Evolutionary conservation across 2,113 vertebrate species (phyloP).

Genomic region (Notarius lentiginosus): DNA sequence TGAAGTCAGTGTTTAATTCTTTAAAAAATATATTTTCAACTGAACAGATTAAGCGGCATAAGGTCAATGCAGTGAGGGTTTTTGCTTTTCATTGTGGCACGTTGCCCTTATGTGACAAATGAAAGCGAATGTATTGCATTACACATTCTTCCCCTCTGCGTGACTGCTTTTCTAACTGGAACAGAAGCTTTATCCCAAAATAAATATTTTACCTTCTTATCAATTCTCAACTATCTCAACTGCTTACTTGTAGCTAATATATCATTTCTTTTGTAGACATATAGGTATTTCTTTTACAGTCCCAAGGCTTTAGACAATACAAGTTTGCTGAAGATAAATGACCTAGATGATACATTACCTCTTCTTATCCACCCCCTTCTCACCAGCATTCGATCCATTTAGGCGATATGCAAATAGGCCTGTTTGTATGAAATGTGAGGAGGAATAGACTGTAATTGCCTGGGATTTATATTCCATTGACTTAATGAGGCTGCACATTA

Average conservation of each 20-base stretch:
- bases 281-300: not conserved
- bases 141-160: not conserved
- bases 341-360: conserved; percentile 35
- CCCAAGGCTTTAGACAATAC: not conserved
- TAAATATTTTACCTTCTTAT: not conserved
- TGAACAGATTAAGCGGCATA: not conserved
- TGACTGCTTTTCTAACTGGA: not conserved
- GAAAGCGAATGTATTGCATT: not conserved
- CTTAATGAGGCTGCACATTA: conserved; percentile 42
- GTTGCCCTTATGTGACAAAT: not conserved
- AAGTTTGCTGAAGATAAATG: conserved; percentile 5
- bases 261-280: not conserved
- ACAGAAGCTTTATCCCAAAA: not conserved
- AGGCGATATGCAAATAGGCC: conserved; percentile 47
- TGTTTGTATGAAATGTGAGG: conserved; percentile 45
- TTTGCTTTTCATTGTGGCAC: not conserved
- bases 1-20: not conserved
- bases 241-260: not conserved
- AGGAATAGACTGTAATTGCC: conserved; percentile 38
- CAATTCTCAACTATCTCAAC: not conserved
- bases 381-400: conserved; percentile 41
- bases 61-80: not conserved
- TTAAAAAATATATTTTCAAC: not conserved
- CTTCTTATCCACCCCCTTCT: conserved; percentile 24
- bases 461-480: conserved; percentile 36